Evolutionary conservation across 2,888 invertebrate genomes (phyloP).

Genomic region (Magallana nippona): DNA sequence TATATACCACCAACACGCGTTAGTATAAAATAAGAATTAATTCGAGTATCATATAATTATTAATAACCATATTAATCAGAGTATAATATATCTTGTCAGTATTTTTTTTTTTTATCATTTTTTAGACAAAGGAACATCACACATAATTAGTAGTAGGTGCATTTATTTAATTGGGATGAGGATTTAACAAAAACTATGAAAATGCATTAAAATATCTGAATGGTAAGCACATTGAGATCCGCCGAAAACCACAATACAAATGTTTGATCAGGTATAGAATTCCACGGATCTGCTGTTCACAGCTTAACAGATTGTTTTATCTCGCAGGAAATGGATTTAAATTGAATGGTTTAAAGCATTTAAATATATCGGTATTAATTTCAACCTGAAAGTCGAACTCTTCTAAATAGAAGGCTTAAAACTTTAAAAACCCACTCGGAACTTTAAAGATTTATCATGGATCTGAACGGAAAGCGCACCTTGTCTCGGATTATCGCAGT

Average conservation of each 20-base stretch:
- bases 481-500: slow-evolving; percentile 8
- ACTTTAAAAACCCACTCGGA: slow-evolving; percentile 32
- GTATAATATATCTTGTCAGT: no score
- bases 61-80: no score
- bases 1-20: no score
- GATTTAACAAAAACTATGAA: no score
- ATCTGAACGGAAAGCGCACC: background rate
- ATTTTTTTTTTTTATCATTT: no score
- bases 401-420: slow-evolving; percentile 27
- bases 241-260: background rate
- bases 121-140: no score
- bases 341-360: slow-evolving; percentile 11
- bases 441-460: slow-evolving; percentile 22
- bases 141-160: no score
- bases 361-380: slow-evolving; percentile 19
- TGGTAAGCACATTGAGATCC: no score
- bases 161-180: no score
- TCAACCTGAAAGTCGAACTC: slow-evolving; percentile 28
- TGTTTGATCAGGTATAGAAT: background rate
- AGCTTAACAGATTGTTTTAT: slow-evolving; percentile 18
- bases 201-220: no score
- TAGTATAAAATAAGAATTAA: no score
- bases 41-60: no score
- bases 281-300: slow-evolving; percentile 30
- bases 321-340: slow-evolving; percentile 21